Evolutionary conservation across 2,888 invertebrate genomes (phyloP).

Genomic region (Sturmia bella): DNA sequence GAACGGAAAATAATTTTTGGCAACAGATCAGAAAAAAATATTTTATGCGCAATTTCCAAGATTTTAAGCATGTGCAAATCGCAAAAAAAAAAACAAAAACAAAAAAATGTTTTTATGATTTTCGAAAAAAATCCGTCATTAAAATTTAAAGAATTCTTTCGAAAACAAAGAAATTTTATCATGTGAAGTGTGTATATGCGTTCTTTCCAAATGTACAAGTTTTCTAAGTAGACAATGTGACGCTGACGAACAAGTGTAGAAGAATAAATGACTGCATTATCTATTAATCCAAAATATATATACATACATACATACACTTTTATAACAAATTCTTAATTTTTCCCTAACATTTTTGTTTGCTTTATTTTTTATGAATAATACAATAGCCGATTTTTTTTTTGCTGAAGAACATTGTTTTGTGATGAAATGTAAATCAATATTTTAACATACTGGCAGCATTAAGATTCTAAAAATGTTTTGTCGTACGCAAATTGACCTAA

Average conservation of each 20-base stretch:
- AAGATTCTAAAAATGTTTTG: no score
- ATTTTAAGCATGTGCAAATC: background rate
- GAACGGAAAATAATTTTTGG: conserved; percentile 55
- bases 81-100: background rate
- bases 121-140: conserved; percentile 14
- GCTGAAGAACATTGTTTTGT: no score
- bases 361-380: no score
- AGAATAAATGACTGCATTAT: background rate
- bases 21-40: conserved; percentile 56
- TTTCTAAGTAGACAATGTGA: conserved; percentile 35
- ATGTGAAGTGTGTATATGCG: background rate
- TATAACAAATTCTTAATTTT: no score
- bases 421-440: no score
- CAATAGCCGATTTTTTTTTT: no score
- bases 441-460: no score
- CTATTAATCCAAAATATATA: background rate
- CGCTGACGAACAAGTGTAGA: conserved; percentile 29
- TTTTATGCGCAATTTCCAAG: conserved; percentile 64
- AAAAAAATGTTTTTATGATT: background rate
- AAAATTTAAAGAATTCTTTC: conserved; percentile 28
- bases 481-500: no score
- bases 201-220: background rate
- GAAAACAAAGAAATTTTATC: conserved; percentile 17
- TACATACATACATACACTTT: no score
- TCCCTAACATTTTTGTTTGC: no score